Evolutionary conservation across 2,888 invertebrate species (phyloP).

Genomic region (Allygus modestus): DNA sequence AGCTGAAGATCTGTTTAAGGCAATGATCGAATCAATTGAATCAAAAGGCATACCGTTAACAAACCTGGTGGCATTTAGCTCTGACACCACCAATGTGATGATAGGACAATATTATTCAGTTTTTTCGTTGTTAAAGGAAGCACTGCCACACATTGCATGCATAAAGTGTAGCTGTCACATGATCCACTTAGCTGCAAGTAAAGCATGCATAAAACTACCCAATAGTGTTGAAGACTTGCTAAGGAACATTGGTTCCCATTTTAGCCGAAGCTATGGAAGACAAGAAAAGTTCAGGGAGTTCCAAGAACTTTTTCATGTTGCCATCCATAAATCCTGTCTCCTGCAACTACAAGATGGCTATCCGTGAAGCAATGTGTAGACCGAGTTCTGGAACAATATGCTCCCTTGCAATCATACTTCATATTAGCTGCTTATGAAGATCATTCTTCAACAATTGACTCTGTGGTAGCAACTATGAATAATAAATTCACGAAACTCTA

Average conservation of each 20-base stretch:
- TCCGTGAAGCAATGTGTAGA: slow-evolving; percentile 42
- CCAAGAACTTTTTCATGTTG: slow-evolving; percentile 54
- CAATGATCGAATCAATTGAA: slow-evolving; percentile 13
- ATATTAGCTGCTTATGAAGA: slow-evolving; percentile 28
- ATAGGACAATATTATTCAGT: slow-evolving; percentile 42
- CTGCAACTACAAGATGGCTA: slow-evolving; percentile 43
- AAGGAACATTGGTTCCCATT: slow-evolving; percentile 38
- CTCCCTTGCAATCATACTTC: slow-evolving; percentile 10
- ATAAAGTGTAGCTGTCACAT: slow-evolving; percentile 55
- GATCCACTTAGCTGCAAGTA: slow-evolving; percentile 10
- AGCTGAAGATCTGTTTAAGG: slow-evolving; percentile 35
- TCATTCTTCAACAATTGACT: slow-evolving; percentile 33
- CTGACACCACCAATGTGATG: slow-evolving; percentile 57
- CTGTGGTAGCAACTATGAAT: slow-evolving; percentile 24
- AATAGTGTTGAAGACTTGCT: slow-evolving; percentile 28
- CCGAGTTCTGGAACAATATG: slow-evolving; percentile 47
- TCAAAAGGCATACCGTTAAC: slow-evolving; percentile 28
- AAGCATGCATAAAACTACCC: slow-evolving; percentile 37
- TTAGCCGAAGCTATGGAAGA: slow-evolving; percentile 48
- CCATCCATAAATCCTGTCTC: slow-evolving; percentile 43
- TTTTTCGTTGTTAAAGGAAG: slow-evolving; percentile 31
- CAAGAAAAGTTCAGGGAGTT: slow-evolving; percentile 38
- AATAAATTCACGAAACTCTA: slow-evolving; percentile 36
- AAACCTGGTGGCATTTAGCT: slow-evolving; percentile 39
- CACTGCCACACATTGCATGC: slow-evolving; percentile 27